These are phyloP conservation scores for Chaetodon trifascialis DNA, from an alignment of 2,113 vertebrate species.

Conservation along the genomic window DNA sequence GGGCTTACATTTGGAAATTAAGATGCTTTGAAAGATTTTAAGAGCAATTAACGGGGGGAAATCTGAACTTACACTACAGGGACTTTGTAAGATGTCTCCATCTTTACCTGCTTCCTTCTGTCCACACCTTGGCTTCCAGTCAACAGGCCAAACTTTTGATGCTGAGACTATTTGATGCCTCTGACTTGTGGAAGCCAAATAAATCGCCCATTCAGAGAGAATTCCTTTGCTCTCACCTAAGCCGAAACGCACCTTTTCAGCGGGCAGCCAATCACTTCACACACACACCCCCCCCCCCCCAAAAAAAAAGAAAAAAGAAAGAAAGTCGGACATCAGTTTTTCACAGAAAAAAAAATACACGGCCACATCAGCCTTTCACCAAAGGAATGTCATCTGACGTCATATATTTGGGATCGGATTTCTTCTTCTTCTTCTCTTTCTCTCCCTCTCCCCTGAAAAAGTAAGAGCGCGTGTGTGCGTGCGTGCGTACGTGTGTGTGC, in stretches of 20 bases:
- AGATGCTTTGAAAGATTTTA: neutral
- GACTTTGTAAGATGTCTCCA: neutral
- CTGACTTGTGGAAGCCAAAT: conserved; percentile 57
- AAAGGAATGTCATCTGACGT: conserved; percentile 82
- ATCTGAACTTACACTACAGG: neutral
- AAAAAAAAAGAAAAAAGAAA: neutral
- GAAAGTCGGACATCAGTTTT: conserved; percentile 47
- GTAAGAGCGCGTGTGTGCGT: neutral
- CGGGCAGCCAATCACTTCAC: conserved; percentile 28
- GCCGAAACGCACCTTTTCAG: conserved; percentile 70
- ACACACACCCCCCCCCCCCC: neutral
- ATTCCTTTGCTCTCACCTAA: conserved; percentile 55
- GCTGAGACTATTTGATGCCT: conserved; percentile 32
- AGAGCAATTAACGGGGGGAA: neutral
- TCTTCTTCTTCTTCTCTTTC: conserved; percentile 53
- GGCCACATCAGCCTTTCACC: conserved; percentile 80
- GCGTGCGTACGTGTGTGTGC: neutral
- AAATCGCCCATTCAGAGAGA: conserved; percentile 65
- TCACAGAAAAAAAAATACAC: conserved; percentile 37
- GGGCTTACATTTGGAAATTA: neutral
- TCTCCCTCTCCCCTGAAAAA: conserved; percentile 36
- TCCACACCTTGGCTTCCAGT: neutral
- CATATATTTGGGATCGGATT: conserved; percentile 81
- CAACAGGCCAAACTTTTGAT: conserved; percentile 9
- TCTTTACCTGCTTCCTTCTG: neutral